Conservation (phyloP, 2,113 vertebrate species). For the Tragelaphus buxtoni region DNA sequence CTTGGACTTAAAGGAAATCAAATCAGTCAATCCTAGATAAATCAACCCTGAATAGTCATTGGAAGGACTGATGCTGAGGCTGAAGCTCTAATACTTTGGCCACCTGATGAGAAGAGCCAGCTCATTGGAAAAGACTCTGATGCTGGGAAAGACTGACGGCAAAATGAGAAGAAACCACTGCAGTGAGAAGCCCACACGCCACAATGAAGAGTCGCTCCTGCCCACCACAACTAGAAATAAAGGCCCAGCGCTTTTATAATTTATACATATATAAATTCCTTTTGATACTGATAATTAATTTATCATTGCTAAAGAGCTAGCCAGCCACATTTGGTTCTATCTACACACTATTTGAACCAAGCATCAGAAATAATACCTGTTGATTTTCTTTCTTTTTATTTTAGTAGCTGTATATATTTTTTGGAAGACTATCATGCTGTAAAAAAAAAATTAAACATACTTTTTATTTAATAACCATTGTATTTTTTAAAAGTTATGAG, state of each 20-base stretch:
- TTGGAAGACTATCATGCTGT: neutral
- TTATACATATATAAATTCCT: neutral
- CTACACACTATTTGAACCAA: neutral
- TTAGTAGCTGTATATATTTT: neutral
- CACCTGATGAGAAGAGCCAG: neutral
- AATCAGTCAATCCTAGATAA: neutral
- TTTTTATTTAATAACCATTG: neutral
- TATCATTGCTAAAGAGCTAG: neutral
- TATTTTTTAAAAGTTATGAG: neutral
- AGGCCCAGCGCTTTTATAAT: neutral
- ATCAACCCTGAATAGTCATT: neutral
- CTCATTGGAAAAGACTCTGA: neutral
- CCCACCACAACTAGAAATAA: neutral
- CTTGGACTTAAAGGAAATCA: neutral
- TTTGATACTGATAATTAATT: neutral
- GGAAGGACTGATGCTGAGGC: neutral
- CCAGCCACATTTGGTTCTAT: neutral
- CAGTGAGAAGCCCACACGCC: neutral
- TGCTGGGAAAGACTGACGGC: neutral
- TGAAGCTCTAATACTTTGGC: neutral
- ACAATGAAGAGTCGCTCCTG: neutral
- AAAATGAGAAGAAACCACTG: neutral
- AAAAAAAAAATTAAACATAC: neutral
- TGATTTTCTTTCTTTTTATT: constrained; percentile 39
- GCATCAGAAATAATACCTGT: constrained; percentile 32